Conservation (phyloP, 1,140 invertebrate species). For the Orchestia grillus region DNA sequence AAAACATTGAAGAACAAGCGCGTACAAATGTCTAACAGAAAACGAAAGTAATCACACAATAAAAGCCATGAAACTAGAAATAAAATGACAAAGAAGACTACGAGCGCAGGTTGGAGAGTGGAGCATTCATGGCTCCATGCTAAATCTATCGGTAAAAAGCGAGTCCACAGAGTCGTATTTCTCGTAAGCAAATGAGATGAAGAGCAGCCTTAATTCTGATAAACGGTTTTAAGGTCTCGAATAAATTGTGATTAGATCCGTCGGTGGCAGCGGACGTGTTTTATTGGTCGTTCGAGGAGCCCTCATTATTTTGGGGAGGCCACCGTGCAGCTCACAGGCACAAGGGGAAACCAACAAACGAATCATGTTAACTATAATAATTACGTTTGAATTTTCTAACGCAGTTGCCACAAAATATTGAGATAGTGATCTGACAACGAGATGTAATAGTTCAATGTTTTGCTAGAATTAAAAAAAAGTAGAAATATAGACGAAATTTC, state of each 20-base stretch:
- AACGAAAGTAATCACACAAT: background rate
- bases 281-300: slow-evolving; percentile 34
- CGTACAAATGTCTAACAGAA: background rate
- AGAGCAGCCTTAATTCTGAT: slow-evolving; percentile 48
- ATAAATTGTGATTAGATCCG: slow-evolving; percentile 56
- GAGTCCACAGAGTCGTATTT: slow-evolving; percentile 36
- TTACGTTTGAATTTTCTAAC: background rate
- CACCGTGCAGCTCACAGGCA: background rate
- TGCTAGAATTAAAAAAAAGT: background rate
- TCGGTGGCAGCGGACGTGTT: slow-evolving; percentile 37
- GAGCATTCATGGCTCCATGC: background rate
- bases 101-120: background rate
- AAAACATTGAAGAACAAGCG: background rate
- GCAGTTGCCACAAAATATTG: no score
- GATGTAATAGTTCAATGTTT: background rate
- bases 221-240: slow-evolving; percentile 35
- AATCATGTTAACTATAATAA: background rate
- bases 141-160: background rate
- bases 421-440: background rate
- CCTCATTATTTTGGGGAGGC: slow-evolving; percentile 34
- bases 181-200: slow-evolving; percentile 47
- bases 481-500: background rate
- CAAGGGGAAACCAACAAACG: background rate
- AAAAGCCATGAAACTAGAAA: background rate
- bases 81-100: background rate